A percentile compares a stretch with the other conserved stretches of the same genome.
Evolutionary conservation across 2,113 vertebrate species (phyloP).

Genomic region (Cynopterus brachyotis): DNA sequence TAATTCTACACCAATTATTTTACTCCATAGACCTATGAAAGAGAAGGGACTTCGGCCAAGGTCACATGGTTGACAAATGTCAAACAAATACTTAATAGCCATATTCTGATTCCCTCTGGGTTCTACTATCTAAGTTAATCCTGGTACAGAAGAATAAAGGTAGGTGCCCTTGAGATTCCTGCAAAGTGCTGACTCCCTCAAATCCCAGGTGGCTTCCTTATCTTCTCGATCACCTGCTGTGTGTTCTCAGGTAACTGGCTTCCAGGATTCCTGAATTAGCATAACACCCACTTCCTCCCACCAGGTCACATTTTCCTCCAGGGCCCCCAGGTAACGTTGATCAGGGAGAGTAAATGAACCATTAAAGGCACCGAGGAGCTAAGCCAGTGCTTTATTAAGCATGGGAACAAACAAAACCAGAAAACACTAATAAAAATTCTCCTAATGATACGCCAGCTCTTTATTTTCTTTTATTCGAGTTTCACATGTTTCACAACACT

Average conservation of each 20-base stretch:
- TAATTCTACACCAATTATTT: neutral
- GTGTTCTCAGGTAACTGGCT: neutral
- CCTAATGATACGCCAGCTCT: neutral
- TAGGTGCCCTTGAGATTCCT: neutral
- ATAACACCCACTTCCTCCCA: neutral
- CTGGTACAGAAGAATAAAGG: neutral
- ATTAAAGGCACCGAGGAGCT: neutral
- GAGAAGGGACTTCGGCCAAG: neutral
- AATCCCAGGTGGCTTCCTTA: neutral
- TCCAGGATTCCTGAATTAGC: neutral
- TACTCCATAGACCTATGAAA: neutral
- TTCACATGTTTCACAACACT: neutral
- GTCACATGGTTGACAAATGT: neutral
- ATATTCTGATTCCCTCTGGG: neutral
- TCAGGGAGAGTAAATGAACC: slow-evolving; percentile 43
- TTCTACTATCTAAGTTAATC: neutral
- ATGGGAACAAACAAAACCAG: neutral
- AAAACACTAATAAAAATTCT: neutral
- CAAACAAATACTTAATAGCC: neutral
- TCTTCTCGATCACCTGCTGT: neutral
- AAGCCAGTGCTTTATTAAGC: slow-evolving; percentile 11
- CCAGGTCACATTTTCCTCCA: neutral
- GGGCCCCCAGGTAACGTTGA: neutral
- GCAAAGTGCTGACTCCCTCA: neutral
- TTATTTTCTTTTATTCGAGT: neutral